Base-by-base conservation (phyloP, 2,888 invertebrate species). In the Venustoraphidia nigricollis region DNA sequence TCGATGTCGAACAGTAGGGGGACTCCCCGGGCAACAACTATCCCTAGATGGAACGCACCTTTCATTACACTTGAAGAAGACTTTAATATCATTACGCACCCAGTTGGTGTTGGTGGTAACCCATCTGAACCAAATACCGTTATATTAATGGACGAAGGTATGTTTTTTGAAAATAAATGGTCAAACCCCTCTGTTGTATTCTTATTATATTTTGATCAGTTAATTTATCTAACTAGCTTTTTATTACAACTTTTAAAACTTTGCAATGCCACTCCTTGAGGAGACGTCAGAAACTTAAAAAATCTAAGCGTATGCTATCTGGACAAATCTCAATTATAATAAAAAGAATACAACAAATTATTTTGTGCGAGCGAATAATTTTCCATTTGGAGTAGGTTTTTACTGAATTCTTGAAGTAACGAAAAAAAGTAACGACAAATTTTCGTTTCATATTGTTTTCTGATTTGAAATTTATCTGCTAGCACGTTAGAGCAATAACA, bases 61-160 rank as follows among this genome's bases (percentile, higher is more conserved):
- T 92, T 93, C 72, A 82, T 93, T 56, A 80, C 84, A 47, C 71
- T 91, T 60, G 95, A 95, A 64, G 94, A 94, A 64, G 94, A 95
- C 70, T 94, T 95, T 70, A 90, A 84, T 64, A 89, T 94, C 77
- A 90, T 91, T 72, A 83, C 91, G 46, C 86, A 75, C 60, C 76
- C 80, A 36, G 75, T 76, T 40, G 70, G 77, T 36, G 74, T 77
- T 42, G 70, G 77, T 45, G 72, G 67, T 60, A 64, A 70, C 55
- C 73, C 73, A 56, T 72, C 77, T 38, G 78, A 79, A 56, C 73
- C 77, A 52, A 79, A 79, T 60, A 79, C 83, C 53, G 82, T 82
- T 47, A 77, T 82, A 59, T 72, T 88, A 55, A 81, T 91, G 69
- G 87, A 88, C 65, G 88, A 89, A 66, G 83, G 83, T 82, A 64